Conservation (phyloP, 2,113 vertebrate species). For the Psephotus haematonotus region DNA sequence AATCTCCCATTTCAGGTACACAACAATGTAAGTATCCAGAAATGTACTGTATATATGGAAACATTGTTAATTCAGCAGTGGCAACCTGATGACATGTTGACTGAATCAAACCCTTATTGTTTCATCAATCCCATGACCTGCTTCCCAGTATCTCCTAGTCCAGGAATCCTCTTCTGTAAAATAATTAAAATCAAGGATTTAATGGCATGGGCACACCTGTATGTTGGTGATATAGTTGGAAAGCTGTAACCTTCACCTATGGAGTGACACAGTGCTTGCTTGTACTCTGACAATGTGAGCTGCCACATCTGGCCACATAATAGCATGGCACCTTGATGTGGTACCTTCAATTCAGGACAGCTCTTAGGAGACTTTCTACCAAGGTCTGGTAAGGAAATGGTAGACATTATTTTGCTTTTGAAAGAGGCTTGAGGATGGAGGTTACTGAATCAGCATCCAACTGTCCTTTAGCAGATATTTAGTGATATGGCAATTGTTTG, state of each 20-base stretch:
- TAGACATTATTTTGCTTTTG: not conserved
- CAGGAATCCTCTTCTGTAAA: not conserved
- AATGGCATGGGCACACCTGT: accelerated
- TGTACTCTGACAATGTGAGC: not conserved
- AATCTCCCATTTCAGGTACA: not conserved
- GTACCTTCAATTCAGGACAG: not conserved
- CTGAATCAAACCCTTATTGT: not conserved
- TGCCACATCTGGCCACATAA: not conserved
- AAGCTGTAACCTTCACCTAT: not conserved
- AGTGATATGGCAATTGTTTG: not conserved
- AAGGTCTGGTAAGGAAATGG: not conserved
- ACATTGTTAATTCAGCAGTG: not conserved
- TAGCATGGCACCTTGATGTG: not conserved
- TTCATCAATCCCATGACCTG: not conserved
- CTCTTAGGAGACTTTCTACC: not conserved
- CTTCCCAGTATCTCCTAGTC: not conserved
- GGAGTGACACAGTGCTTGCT: not conserved
- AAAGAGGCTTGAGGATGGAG: not conserved
- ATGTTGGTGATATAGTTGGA: not conserved
- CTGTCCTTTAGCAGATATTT: not conserved
- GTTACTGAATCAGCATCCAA: accelerated
- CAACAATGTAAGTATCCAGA: not conserved
- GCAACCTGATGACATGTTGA: not conserved
- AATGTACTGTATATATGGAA: not conserved
- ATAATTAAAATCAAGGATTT: not conserved